Evolutionary conservation across 2,113 vertebrate genomes (phyloP), one percentile per base, ranked within the genome.

Genomic region (Maccullochella peelii): DNA sequence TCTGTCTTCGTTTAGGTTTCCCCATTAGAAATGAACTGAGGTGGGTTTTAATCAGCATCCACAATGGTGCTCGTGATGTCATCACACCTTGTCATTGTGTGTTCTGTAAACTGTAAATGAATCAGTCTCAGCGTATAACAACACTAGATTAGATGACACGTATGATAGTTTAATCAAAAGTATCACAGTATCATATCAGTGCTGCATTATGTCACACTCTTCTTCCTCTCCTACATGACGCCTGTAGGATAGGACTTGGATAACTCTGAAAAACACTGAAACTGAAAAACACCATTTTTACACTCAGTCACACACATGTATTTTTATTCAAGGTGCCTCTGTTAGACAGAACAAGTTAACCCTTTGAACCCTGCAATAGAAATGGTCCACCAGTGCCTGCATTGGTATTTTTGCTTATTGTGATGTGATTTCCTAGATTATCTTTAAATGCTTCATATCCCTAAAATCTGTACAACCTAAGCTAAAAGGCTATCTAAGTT

Each of bases 51-150:
- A 80, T 78, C 0, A 44, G 40, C 59, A 33, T 83, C 23, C 12
- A 47, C 15, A 61, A 18, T 30, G 14, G 27, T 38, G 20, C 61
- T 73, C 6, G 50, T 66, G 66, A 79, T 86, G 44, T 36, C 70
- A 73, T 73, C 30, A 61, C 65, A 70, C 30, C 7, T 73, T 73
- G 42, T 55, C 49, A 61, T 38, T 61, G 49, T 84, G 67, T 73
- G 54, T 69, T 85, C 1, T 67, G 25, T 67, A 73, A 70, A 54
- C 73, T 69, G 70, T 50, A 72, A 61, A 79, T 44, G 73, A 55
- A 12, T 67, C 62, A 25, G 47, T 23, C 44, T 2, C 18, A 27
- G 52, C 36, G 7, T 9, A n/a, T 33, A 38, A 75, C 71, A 72
- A 38, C 40, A 42, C 42, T 61, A 27, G 38, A 69, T 18, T 74